These are phyloP conservation scores for Hyposoter didymator DNA, from an alignment of 2,888 invertebrate species.

Conservation along the genomic window DNA sequence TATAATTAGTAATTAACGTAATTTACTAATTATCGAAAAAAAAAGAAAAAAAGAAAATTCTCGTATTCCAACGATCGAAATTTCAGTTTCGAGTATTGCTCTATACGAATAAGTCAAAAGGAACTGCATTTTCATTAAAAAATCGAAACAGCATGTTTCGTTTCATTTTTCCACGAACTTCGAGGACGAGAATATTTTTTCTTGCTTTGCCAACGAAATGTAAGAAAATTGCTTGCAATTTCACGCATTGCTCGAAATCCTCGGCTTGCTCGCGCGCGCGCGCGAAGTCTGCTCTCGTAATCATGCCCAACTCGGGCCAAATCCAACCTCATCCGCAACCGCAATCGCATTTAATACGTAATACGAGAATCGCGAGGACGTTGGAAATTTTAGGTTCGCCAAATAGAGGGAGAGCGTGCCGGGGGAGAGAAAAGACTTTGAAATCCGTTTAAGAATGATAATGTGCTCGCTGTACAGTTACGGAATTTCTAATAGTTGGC, in stretches of 20 bases:
- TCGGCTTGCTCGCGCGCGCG: not conserved
- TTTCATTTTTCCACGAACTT: not conserved
- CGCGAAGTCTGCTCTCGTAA: conserved; percentile 7
- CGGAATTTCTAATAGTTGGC: conserved; percentile 55
- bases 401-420: not conserved
- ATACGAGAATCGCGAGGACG: conserved; percentile 2
- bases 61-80: no score
- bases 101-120: not conserved
- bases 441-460: conserved; percentile 51
- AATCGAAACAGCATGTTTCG: not conserved
- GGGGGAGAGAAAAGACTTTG: not conserved
- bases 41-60: no score
- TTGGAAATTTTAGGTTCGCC: not conserved
- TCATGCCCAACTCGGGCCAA: not conserved
- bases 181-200: not conserved
- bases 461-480: conserved; percentile 36
- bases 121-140: not conserved
- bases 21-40: no score
- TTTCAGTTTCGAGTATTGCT: not conserved
- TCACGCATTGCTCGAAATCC: not conserved
- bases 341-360: conserved; percentile 27
- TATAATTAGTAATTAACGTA: no score
- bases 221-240: not conserved
- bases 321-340: conserved; percentile 15
- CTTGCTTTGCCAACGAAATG: not conserved